Base-by-base conservation (phyloP, 2,888 invertebrate species). In the Rhaphigaster nebulosa region DNA sequence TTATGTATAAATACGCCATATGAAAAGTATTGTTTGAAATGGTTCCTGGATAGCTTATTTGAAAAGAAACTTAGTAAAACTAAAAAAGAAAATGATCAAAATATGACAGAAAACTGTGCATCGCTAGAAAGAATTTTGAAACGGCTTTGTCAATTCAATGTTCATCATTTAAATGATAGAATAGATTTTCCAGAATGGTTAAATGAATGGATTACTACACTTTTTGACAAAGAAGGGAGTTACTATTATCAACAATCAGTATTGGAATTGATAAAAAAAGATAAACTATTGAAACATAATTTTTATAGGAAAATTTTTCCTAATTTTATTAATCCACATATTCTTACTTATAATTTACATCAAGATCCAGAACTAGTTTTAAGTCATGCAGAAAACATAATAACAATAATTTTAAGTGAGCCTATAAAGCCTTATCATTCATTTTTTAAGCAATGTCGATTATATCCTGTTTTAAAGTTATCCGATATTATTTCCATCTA, bases 171-270 rank as follows among this genome's bases (percentile, higher is more conserved):
- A 26, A 65, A 90, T 26, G 70, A 70, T 26, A 45, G 70, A 76
- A 91, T 92, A 56, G 87, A 65, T 10, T 20, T 91, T 26, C 88
- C 90, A 23, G 90, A 91, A 20, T 91, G 91, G 91, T 45, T 92
- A 12, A 60, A 90, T 52, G 90, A 91, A 18, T 45, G 29, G 54
- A 65, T 91, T 29, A 23, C 54, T 41, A 41, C 45, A 4, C 23
- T 84, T 20, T 89, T 91, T 65, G 23, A 20, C 12, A 23, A 41
- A 13, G 89, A 80, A 87, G 23, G 65, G n/a, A 34, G 41, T 26
- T 5, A 52, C 45, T 15, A 29, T 2, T 91, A 87, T 52, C 10
- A 87, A 50, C 12, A 4, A 60, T 26, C 52, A 23, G 54, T 91
- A 26, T 45, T 91, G 6, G 34, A 38, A 26, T 29, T 50, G 5